Percentiles rank a stretch among this genome's conserved stretches.
These are phyloP conservation scores for Syncerus caffer DNA, from an alignment of 2,797 vertebrate species.

Conservation along the genomic window DNA sequence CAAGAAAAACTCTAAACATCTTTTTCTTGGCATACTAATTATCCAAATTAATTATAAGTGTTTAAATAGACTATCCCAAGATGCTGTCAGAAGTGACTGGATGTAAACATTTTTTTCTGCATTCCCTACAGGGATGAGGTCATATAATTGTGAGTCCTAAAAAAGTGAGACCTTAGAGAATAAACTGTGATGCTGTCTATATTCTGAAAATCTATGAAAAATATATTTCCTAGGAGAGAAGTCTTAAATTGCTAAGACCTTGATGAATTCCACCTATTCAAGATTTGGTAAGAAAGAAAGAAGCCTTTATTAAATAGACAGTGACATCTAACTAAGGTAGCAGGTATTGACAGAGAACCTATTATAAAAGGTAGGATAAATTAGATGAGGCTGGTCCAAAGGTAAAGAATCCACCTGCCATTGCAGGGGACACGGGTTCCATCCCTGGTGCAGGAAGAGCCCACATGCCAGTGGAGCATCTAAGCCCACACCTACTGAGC, in stretches of 20 bases:
- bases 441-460: background rate
- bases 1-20: background rate
- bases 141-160: background rate
- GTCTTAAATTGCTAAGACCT: background rate
- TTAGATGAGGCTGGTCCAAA: background rate
- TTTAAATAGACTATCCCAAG: background rate
- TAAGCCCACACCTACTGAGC: background rate
- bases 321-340: background rate
- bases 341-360: background rate
- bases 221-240: background rate
- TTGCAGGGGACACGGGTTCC: background rate
- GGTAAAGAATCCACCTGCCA: background rate
- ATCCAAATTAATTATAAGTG: constrained; percentile 2
- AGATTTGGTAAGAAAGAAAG: background rate
- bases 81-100: background rate
- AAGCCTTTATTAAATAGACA: background rate
- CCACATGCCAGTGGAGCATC: accelerated
- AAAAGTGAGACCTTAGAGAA: background rate
- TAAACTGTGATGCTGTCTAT: background rate
- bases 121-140: background rate
- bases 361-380: background rate
- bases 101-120: background rate
- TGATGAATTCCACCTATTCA: background rate
- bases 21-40: constrained; percentile 7
- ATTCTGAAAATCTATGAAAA: background rate